phyloP scores from a whole-genome alignment of 2,888 invertebrate species.

The Pterostichus niger region DNA sequence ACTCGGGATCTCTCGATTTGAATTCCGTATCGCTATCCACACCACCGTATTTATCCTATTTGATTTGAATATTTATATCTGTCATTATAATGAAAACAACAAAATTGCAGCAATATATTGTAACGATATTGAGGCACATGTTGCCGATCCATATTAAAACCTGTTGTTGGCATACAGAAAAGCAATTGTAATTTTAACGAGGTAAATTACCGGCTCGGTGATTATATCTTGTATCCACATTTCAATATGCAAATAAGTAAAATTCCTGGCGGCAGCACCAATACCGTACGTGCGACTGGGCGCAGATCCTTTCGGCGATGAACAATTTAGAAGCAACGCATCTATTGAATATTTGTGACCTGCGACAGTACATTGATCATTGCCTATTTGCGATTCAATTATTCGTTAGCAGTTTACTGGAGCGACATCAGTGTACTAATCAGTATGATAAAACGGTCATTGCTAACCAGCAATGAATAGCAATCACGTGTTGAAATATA shows the following conservation, averaged over 20 bases:
- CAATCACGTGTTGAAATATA: conserved; percentile 36
- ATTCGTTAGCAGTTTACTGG: conserved; percentile 47
- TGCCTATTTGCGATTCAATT: conserved; percentile 46
- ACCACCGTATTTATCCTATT: too few species aligned
- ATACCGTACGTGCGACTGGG: background rate
- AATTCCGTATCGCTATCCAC: too few species aligned
- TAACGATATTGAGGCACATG: too few species aligned
- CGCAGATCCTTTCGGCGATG: conserved; percentile 11
- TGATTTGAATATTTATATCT: too few species aligned
- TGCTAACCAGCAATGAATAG: conserved; percentile 49
- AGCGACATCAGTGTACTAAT: conserved; percentile 30
- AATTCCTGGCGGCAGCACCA: background rate
- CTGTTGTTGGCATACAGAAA: background rate
- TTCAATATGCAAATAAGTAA: conserved; percentile 47
- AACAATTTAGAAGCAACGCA: background rate
- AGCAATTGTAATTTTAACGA: conserved; percentile 5
- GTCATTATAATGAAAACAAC: too few species aligned
- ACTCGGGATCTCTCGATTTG: too few species aligned
- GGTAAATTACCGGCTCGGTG: background rate
- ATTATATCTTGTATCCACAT: conserved; percentile 14
- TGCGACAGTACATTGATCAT: conserved; percentile 33
- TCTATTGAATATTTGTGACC: conserved; percentile 31
- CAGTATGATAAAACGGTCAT: conserved; percentile 54
- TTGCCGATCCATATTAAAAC: background rate
- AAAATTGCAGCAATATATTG: too few species aligned